Evolutionary conservation across 2,888 invertebrate genomes (phyloP).

Genomic region (Limnephilus auricula): DNA sequence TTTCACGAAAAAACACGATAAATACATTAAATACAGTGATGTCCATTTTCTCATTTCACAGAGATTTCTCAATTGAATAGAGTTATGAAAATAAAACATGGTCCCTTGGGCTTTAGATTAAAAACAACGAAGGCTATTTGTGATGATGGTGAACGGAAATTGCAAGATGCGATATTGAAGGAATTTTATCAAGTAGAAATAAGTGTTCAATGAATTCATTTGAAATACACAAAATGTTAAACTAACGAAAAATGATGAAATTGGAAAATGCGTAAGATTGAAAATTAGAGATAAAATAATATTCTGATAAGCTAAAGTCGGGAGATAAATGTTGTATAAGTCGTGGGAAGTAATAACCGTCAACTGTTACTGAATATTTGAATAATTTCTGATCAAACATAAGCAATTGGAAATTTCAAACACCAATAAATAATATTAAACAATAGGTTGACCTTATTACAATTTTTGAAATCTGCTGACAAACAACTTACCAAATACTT

Average conservation of each 20-base stretch:
- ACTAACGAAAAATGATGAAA: background rate
- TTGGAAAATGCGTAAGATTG: background rate
- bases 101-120: conserved; percentile 9
- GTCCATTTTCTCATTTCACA: conserved; percentile 46
- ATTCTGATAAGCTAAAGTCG: background rate
- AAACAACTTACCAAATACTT: background rate
- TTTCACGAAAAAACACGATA: background rate
- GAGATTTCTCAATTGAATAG: conserved; percentile 43
- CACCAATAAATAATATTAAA: background rate
- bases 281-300: background rate
- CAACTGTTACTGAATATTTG: background rate
- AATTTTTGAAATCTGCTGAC: background rate
- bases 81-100: conserved; percentile 63
- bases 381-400: background rate
- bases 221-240: background rate
- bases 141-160: conserved; percentile 52
- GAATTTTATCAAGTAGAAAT: background rate
- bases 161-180: conserved; percentile 13
- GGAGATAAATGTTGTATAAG: background rate
- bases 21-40: conserved; percentile 46
- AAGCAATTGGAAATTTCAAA: background rate
- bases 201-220: background rate
- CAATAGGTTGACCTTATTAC: background rate
- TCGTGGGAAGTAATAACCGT: background rate
- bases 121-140: conserved; percentile 60